Percentiles rank a stretch among this genome's conserved stretches.
phyloP scores from a whole-genome alignment of 1,140 invertebrate genomes.

The Anagrus nilaparvatae region DNA sequence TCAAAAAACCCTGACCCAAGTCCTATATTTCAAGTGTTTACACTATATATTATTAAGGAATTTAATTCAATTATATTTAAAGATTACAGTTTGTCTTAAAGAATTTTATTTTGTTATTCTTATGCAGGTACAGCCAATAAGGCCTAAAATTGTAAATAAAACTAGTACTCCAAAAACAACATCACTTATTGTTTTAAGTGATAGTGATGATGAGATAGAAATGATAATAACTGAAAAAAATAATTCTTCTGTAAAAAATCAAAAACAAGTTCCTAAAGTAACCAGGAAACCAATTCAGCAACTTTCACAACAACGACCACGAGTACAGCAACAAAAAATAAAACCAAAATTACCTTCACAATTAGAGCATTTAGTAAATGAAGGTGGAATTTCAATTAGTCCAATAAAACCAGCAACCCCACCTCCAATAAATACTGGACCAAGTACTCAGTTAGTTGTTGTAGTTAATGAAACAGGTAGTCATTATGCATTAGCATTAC shows the following conservation, averaged over 20 bases:
- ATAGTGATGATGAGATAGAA: constrained; percentile 39
- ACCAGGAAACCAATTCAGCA: background rate
- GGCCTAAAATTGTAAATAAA: constrained; percentile 2
- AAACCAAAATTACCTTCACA: constrained; percentile 26
- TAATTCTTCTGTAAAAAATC: background rate
- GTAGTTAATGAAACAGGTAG: constrained; percentile 41
- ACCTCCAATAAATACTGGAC: constrained; percentile 4
- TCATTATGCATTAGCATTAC: constrained; percentile 36
- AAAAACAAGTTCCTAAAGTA: background rate
- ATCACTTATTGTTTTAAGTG: constrained; percentile 35
- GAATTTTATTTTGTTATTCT: no score
- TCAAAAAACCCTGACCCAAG: no score
- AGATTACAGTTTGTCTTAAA: no score
- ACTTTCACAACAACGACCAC: background rate
- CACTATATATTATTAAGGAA: no score
- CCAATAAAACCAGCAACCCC: constrained; percentile 27
- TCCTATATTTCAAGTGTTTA: no score
- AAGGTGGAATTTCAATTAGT: constrained; percentile 37
- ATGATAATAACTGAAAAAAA: constrained; percentile 34
- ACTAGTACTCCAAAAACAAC: constrained; percentile 24
- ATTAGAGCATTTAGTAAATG: constrained; percentile 34
- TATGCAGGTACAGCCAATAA: no score
- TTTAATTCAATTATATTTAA: no score
- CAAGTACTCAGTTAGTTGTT: constrained; percentile 31
- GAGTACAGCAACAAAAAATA: constrained; percentile 8